Evolutionary conservation across 2,888 invertebrate species (phyloP).

Genomic region (Lasius fuliginosus): DNA sequence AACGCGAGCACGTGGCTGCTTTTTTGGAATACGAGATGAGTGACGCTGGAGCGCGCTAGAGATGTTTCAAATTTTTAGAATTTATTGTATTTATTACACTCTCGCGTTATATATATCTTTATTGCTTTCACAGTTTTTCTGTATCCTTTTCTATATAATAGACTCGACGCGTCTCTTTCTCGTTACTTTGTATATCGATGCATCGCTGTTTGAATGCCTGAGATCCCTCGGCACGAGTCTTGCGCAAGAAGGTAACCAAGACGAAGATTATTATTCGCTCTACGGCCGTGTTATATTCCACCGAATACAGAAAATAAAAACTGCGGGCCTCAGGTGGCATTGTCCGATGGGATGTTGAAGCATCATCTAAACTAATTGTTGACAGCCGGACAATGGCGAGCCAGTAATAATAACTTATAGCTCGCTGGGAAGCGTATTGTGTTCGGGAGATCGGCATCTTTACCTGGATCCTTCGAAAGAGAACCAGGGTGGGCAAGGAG

Average conservation of each 20-base stretch:
- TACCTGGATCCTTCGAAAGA: conserved; percentile 69
- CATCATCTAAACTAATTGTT: conserved; percentile 85
- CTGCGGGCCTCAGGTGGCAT: conserved; percentile 69
- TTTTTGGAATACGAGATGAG: not conserved
- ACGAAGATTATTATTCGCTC: conserved; percentile 49
- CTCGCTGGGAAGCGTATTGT: conserved; percentile 76
- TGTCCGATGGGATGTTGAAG: conserved; percentile 77
- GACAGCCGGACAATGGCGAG: conserved; percentile 83
- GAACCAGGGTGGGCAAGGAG: conserved; percentile 38
- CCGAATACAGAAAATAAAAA: conserved; percentile 59
- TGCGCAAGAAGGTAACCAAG: conserved; percentile 44
- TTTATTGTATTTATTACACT: not conserved
- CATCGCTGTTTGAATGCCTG: not conserved
- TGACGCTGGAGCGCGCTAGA: not conserved
- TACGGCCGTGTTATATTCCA: conserved; percentile 63
- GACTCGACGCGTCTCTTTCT: not conserved
- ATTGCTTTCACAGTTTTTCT: not conserved
- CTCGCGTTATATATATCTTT: not conserved
- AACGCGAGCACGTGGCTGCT: not conserved
- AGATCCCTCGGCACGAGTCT: conserved; percentile 29
- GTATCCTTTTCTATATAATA: not conserved
- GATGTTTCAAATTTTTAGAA: not conserved
- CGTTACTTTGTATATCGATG: not conserved
- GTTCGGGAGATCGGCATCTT: conserved; percentile 64
- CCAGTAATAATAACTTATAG: conserved; percentile 80